Evolutionary conservation across 1,140 invertebrate species (phyloP), one percentile per base, ranked within the genome.

Genomic region (Stenopsyche tienmushanensis): DNA sequence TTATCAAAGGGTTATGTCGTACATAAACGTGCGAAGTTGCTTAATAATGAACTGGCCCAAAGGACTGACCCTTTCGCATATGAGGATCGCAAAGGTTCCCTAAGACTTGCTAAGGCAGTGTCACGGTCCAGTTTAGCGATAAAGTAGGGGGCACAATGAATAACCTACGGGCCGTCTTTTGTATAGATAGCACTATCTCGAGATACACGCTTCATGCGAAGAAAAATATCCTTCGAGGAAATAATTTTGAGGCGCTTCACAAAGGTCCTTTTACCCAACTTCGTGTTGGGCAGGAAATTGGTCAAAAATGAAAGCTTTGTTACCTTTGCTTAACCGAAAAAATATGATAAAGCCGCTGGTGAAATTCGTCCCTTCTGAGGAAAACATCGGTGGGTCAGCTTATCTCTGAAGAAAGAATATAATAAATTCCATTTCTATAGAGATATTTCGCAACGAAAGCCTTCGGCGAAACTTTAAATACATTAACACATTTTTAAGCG

Each of bases 1-100:
- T 54, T 54, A 54, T 54, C 52, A 54, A 54, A 54, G 52, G 52
- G 52, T 54, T 54, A 54, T 29, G 52, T 54, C 18, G 52, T 54
- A 54, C 52, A 25, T 24, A 54, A 54, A 29, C 52, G 21, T 18
- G 52, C 52, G 10, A 54, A 54, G 21, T 54, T 25, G 52, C 52
- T 54, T 54, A 54, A 54, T 54, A 54, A 54, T 54, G 52, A 54
- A 54, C 52, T 10, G 23, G 23, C 13, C 8, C 25, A 21, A 15
- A 54, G 52, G 18, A 7, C 8, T 20, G 44, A 47, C 44, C 44
- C 52, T 18, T 25, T 17, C n/a, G 47, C 9, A 50, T 50, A 13
- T 50, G 47, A 20, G 10, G 10, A 3, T 20, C 47, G 41, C 47
- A 9, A 50, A n/a, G 21, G 47, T 21, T 17, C 17, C 1, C 47